Percentiles rank a stretch among this genome's conserved stretches.
Conservation (phyloP, 2,888 invertebrate genomes). For the Latheticus oryzae region DNA sequence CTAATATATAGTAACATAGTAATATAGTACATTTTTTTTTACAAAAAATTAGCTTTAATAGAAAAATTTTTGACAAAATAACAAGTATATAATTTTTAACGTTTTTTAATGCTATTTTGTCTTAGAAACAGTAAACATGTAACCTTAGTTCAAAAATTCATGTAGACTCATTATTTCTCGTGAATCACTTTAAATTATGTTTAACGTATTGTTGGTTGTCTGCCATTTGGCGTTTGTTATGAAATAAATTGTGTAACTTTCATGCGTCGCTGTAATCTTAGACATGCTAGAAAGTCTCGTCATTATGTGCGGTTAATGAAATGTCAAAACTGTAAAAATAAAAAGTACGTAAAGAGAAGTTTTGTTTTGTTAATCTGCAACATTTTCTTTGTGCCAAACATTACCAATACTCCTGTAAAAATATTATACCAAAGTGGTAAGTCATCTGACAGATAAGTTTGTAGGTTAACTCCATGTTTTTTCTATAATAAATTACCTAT, state of each 20-base stretch:
- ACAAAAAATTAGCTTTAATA: too few relatives aligned
- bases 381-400: constrained; percentile 18
- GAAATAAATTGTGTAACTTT: constrained; percentile 29
- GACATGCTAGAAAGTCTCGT: constrained; percentile 28
- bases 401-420: constrained; percentile 3
- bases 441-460: constrained; percentile 20
- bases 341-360: constrained; percentile 19
- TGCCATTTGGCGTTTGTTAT: constrained; percentile 10
- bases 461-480: constrained; percentile 25
- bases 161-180: too few relatives aligned
- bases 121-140: too few relatives aligned
- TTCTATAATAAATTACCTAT: neutral
- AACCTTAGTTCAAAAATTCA: too few relatives aligned
- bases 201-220: constrained; percentile 14
- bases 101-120: too few relatives aligned
- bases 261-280: constrained; percentile 15
- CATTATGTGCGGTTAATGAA: constrained; percentile 33
- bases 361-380: constrained; percentile 12
- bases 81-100: too few relatives aligned
- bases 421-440: constrained; percentile 21
- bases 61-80: too few relatives aligned
- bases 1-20: too few relatives aligned
- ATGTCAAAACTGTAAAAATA: constrained; percentile 35
- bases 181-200: too few relatives aligned
- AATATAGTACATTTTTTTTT: too few relatives aligned